Conservation (phyloP, 2,888 invertebrate species). For the Linyphia triangularis region DNA sequence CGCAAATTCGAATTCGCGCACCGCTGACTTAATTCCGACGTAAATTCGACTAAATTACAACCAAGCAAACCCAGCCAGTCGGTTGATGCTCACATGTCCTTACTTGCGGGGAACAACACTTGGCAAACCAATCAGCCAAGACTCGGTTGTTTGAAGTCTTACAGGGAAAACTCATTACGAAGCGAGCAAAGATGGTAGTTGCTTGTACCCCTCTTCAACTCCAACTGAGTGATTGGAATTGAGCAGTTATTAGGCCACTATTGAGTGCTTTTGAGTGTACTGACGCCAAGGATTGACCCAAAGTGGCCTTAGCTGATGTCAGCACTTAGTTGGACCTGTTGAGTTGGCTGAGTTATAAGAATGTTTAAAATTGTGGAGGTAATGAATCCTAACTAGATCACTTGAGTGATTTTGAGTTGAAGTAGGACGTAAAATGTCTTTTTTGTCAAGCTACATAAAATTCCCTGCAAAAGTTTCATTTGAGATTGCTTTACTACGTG, state of each 20-base stretch:
- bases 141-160: constrained; percentile 61
- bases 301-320: constrained; percentile 18
- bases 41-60: constrained; percentile 39
- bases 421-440: no score
- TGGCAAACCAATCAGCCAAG: constrained; percentile 40
- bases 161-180: constrained; percentile 72
- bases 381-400: neutral
- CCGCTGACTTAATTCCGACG: constrained; percentile 30
- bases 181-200: constrained; percentile 41
- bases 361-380: neutral
- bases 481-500: no score
- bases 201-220: constrained; percentile 60
- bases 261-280: constrained; percentile 51
- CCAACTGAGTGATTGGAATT: constrained; percentile 60
- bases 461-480: no score
- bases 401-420: no score
- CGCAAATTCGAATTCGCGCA: constrained; percentile 26
- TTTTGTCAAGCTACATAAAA: no score
- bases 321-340: constrained; percentile 47
- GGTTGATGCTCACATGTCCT: constrained; percentile 10
- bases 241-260: constrained; percentile 64
- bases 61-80: constrained; percentile 36
- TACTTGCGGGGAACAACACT: constrained; percentile 22
- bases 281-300: constrained; percentile 26
- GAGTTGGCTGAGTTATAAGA: constrained; percentile 8